These are phyloP conservation scores for Darevskia nairensis DNA, from an alignment of 2,797 vertebrate genomes.

Conservation along the genomic window DNA sequence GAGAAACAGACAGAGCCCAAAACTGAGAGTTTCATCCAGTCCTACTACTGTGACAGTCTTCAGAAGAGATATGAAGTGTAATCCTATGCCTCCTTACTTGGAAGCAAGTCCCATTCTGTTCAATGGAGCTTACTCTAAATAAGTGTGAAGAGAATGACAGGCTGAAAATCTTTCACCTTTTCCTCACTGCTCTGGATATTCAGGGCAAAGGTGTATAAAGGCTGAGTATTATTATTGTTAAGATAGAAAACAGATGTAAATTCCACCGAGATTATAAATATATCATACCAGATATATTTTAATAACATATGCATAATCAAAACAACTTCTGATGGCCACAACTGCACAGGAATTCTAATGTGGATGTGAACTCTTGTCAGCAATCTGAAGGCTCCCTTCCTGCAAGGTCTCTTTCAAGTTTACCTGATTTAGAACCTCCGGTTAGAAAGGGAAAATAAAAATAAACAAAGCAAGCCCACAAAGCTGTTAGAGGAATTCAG, in stretches of 20 bases:
- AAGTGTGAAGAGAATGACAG: background rate
- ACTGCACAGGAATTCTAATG: background rate
- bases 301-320: background rate
- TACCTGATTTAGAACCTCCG: conserved; percentile 11
- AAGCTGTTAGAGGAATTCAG: background rate
- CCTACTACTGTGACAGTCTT: background rate
- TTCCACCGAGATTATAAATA: background rate
- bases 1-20: too few species aligned
- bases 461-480: background rate
- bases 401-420: rapidly evolving
- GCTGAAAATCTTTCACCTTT: rapidly evolving
- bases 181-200: background rate
- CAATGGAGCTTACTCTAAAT: background rate
- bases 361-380: background rate
- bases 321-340: rapidly evolving
- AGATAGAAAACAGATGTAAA: background rate
- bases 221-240: background rate
- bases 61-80: background rate
- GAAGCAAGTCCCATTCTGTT: background rate
- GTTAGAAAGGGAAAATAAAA: background rate
- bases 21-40: background rate
- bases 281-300: background rate
- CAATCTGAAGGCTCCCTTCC: background rate
- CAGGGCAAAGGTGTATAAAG: too few species aligned
- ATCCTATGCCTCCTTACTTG: background rate